Conservation (phyloP, 2,113 vertebrate genomes). For the Gnathonemus echidnorhynchus region DNA sequence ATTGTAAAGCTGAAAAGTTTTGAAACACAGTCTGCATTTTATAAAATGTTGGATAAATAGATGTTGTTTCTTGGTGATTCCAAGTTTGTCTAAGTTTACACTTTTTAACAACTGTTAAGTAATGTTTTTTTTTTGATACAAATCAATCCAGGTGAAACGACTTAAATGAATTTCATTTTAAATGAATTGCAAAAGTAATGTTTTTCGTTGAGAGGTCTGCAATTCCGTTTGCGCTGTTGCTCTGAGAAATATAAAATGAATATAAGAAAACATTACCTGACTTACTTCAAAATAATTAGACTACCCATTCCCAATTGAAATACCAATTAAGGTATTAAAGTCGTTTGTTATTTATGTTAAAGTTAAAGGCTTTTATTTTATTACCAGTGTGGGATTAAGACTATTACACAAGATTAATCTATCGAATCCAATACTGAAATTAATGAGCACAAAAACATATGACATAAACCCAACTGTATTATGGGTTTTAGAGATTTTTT, state of each 20-base stretch:
- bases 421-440: neutral
- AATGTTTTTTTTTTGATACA: too few relatives aligned
- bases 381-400: neutral
- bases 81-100: neutral
- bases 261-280: neutral
- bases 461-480: neutral
- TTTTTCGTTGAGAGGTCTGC: neutral
- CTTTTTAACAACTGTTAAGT: neutral
- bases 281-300: neutral
- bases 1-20: too few relatives aligned
- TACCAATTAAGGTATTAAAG: neutral
- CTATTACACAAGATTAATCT: neutral
- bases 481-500: neutral
- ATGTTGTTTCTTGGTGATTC: neutral
- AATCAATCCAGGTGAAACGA: neutral
- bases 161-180: neutral
- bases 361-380: neutral
- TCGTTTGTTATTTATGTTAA: neutral
- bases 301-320: neutral
- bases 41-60: too few relatives aligned
- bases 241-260: neutral
- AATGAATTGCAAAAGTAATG: neutral
- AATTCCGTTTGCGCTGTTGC: neutral
- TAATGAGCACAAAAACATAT: neutral
- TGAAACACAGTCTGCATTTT: too few relatives aligned